These are phyloP conservation scores for Pantherophis vulpinus DNA, from an alignment of 2,797 vertebrate species.

Conservation along the genomic window DNA sequence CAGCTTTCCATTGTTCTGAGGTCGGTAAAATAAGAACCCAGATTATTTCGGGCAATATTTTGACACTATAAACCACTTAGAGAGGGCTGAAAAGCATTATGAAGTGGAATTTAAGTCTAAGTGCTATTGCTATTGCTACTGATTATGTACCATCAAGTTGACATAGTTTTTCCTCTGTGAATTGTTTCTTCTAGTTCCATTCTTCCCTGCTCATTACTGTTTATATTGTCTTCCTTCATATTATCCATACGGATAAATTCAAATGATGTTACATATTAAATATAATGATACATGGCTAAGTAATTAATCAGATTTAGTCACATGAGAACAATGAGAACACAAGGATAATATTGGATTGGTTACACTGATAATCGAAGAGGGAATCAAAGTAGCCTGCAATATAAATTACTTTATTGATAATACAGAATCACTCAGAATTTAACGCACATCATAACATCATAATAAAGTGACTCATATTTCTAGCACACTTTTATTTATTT, in stretches of 20 bases:
- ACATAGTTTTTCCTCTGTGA: not conserved
- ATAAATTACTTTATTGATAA: not conserved
- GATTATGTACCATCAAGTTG: not conserved
- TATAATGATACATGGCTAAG: not conserved
- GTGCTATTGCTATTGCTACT: no score
- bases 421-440: not conserved
- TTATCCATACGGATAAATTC: not conserved
- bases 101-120: no score
- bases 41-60: no score
- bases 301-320: not conserved
- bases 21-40: no score
- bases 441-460: not conserved
- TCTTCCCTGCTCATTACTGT: not conserved
- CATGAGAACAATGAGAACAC: not conserved
- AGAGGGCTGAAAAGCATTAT: no score
- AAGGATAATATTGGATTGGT: not conserved
- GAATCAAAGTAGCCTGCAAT: not conserved
- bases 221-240: not conserved
- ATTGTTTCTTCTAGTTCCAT: not conserved
- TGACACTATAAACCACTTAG: no score
- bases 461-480: not conserved
- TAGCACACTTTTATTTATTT: not conserved
- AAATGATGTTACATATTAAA: not conserved
- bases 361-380: not conserved
- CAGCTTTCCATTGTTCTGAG: no score